Percentiles rank a stretch among this genome's conserved stretches.
phyloP scores from a whole-genome alignment of 2,888 invertebrate species.

The Chalcosyrphus nemorum region DNA sequence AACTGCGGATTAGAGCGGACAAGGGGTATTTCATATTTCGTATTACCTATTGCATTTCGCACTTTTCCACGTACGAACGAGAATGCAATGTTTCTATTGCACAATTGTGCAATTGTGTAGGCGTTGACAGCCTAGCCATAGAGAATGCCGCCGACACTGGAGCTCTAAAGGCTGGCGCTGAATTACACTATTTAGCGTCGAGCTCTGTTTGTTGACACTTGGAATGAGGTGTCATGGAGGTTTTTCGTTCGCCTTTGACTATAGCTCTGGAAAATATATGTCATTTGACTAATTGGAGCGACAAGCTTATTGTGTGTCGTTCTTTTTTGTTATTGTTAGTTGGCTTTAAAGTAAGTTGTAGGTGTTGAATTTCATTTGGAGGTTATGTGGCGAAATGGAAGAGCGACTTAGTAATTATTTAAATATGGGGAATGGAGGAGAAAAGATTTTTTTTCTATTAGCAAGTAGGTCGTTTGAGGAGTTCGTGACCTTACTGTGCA shows the following conservation, averaged over 20 bases:
- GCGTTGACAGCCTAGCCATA: constrained; percentile 17
- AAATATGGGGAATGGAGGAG: not conserved
- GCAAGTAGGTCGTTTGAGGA: not conserved
- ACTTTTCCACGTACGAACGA: constrained; percentile 46
- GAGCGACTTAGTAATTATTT: not conserved
- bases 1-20: constrained; percentile 42
- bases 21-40: not conserved
- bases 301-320: constrained; percentile 53
- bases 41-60: constrained; percentile 63
- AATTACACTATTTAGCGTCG: constrained; percentile 46
- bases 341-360: constrained; percentile 28
- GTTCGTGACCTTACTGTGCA: not conserved
- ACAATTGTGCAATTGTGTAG: constrained; percentile 38
- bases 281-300: constrained; percentile 71
- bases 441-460: too few relatives aligned
- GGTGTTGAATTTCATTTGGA: constrained; percentile 46
- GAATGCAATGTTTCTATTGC: constrained; percentile 52
- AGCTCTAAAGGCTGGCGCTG: constrained; percentile 21
- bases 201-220: constrained; percentile 63
- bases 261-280: constrained; percentile 39
- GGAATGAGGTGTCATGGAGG: constrained; percentile 63
- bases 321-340: constrained; percentile 32
- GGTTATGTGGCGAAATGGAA: constrained; percentile 14
- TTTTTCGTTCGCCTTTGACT: constrained; percentile 41
- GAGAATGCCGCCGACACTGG: constrained; percentile 51